phyloP scores from a whole-genome alignment of 2,797 vertebrate species.

The Picus viridis region DNA sequence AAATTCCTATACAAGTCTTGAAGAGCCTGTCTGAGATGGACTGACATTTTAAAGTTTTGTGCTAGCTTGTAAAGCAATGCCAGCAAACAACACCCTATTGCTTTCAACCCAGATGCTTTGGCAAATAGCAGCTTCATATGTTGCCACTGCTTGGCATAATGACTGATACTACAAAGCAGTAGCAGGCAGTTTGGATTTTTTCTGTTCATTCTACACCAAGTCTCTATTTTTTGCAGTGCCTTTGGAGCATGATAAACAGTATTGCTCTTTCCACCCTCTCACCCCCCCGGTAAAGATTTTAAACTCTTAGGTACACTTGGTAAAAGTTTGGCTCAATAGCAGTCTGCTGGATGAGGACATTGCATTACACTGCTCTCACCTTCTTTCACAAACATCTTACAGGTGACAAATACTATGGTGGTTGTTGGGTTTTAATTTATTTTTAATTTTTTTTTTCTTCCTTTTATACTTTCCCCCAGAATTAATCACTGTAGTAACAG shows the following conservation, averaged over 20 bases:
- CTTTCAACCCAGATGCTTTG: constrained; percentile 58
- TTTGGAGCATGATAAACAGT: background rate
- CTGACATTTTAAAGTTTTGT: background rate
- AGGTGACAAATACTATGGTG: background rate
- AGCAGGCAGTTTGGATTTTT: constrained; percentile 37
- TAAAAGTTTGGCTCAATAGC: background rate
- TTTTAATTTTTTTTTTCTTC: too few species aligned
- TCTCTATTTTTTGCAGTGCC: background rate
- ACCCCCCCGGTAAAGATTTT: background rate
- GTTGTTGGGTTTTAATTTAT: background rate
- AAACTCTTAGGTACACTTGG: background rate
- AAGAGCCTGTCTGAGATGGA: background rate
- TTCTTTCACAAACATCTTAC: background rate
- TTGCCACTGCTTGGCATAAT: constrained; percentile 50
- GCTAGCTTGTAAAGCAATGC: background rate
- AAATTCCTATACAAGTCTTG: background rate
- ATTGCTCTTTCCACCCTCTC: background rate
- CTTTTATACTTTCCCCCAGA: background rate
- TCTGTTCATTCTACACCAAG: constrained; percentile 1
- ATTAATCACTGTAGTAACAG: background rate
- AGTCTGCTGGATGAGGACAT: background rate
- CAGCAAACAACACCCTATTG: background rate
- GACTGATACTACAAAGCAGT: constrained; percentile 32
- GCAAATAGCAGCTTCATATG: constrained; percentile 25
- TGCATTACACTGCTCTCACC: background rate